A percentile compares a stretch with the other conserved stretches of the same genome.
phyloP scores from a whole-genome alignment of 1,140 invertebrate genomes.

The Anoplophora glabripennis region DNA sequence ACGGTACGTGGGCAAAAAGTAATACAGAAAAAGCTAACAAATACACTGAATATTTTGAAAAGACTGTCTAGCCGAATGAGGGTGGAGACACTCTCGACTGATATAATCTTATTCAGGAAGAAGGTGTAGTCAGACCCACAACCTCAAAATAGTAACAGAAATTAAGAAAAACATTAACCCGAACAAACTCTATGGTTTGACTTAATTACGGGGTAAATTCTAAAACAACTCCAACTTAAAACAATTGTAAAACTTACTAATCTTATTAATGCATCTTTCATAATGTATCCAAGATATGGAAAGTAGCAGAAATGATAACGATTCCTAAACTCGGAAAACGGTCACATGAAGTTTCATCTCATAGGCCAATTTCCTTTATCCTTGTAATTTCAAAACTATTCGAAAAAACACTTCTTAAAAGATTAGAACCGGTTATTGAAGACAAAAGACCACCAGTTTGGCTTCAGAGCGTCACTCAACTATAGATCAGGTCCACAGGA shows the following conservation, averaged over 20 bases:
- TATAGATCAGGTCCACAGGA: slow-evolving; percentile 19
- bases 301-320: too few relatives aligned
- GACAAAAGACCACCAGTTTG: slow-evolving; percentile 18
- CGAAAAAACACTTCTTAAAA: too few relatives aligned
- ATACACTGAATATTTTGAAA: background rate
- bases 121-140: background rate
- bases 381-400: too few relatives aligned
- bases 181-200: background rate
- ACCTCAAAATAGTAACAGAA: background rate
- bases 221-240: background rate
- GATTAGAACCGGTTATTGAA: too few relatives aligned
- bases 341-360: too few relatives aligned
- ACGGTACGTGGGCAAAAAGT: slow-evolving; percentile 1
- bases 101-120: background rate
- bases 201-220: background rate
- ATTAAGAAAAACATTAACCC: too few relatives aligned
- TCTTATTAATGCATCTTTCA: too few relatives aligned
- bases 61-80: background rate
- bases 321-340: too few relatives aligned
- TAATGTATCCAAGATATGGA: too few relatives aligned
- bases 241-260: too few relatives aligned
- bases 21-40: background rate
- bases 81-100: background rate
- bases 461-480: slow-evolving; percentile 19
- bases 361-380: too few relatives aligned